Evolutionary conservation across 2,888 invertebrate species (phyloP).

Genomic region (Volucella inanis): DNA sequence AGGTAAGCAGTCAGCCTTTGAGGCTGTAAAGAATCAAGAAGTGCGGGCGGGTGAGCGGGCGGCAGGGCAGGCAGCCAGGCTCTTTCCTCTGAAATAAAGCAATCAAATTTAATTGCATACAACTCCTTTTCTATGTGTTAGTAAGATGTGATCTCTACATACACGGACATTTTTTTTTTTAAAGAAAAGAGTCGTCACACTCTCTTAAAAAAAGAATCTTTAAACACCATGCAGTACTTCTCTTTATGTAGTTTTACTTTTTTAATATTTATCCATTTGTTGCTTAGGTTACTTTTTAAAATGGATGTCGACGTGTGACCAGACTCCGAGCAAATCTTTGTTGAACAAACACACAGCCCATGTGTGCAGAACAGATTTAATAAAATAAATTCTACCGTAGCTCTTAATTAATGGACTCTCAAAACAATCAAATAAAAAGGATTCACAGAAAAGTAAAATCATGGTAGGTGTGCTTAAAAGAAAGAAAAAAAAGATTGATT

Average conservation of each 20-base stretch:
- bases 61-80: neutral
- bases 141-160: slow-evolving; percentile 22
- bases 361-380: slow-evolving; percentile 34
- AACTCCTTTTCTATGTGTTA: slow-evolving; percentile 47
- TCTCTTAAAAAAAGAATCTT: neutral
- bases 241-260: no score
- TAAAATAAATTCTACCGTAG: slow-evolving; percentile 55
- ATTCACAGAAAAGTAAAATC: slow-evolving; percentile 23
- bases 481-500: slow-evolving; percentile 4
- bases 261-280: no score
- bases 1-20: no score
- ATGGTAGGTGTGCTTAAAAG: slow-evolving; percentile 34
- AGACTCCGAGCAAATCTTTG: slow-evolving; percentile 35
- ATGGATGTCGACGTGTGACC: slow-evolving; percentile 71
- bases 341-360: slow-evolving; percentile 32
- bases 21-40: no score
- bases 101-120: slow-evolving; percentile 67
- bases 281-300: neutral
- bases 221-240: no score
- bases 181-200: neutral
- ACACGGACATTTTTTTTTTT: neutral
- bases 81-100: slow-evolving; percentile 59
- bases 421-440: slow-evolving; percentile 44
- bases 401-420: slow-evolving; percentile 30
- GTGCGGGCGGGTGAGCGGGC: no score